These are phyloP conservation scores for Aporophyla nigra DNA, from an alignment of 2,888 invertebrate species.

Conservation along the genomic window DNA sequence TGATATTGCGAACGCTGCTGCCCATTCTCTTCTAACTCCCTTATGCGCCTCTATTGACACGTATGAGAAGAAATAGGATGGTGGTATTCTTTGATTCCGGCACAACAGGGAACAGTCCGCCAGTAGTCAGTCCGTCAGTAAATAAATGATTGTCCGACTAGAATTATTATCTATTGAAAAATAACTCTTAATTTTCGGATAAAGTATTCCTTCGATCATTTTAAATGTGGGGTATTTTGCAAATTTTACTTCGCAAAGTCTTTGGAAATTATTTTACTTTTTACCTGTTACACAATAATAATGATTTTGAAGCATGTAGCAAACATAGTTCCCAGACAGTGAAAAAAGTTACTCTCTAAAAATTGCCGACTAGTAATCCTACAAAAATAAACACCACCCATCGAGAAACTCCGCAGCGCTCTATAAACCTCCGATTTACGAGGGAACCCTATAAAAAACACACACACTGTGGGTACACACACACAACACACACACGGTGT, in stretches of 20 bases:
- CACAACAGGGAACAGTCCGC: no score
- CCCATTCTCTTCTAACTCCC: no score
- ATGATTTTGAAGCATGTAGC: not conserved
- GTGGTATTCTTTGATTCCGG: no score
- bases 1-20: no score
- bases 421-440: conserved; percentile 16
- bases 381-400: conserved; percentile 24
- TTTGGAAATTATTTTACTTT: not conserved
- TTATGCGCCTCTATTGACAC: no score
- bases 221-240: not conserved
- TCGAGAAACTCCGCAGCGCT: not conserved
- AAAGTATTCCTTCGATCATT: not conserved
- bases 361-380: not conserved
- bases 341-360: no score
- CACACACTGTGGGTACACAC: not conserved
- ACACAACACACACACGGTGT: conserved; percentile 14
- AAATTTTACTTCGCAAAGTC: not conserved
- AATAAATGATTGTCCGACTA: no score
- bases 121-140: no score
- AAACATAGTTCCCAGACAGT: not conserved
- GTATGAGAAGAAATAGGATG: no score
- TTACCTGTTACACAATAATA: not conserved
- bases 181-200: no score
- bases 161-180: not conserved
- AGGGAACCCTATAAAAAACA: conserved; percentile 41